Percentiles rank a stretch among this genome's conserved stretches.
Conservation (phyloP, 1,140 invertebrate species). For the Bradynema listronoti region DNA sequence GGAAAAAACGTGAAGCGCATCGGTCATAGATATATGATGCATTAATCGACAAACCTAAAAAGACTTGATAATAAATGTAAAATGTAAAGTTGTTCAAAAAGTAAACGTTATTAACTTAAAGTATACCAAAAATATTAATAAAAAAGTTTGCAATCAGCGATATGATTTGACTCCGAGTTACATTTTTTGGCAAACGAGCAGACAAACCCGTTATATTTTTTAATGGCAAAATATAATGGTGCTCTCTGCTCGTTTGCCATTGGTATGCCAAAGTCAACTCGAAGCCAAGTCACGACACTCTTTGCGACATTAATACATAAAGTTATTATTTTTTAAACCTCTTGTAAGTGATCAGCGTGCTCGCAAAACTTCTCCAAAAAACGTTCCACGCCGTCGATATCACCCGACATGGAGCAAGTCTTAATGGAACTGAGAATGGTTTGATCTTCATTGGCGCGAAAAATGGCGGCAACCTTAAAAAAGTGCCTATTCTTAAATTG, state of each 20-base stretch:
- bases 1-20: conserved; percentile 84
- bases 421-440: conserved; percentile 73
- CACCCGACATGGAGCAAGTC: conserved; percentile 71
- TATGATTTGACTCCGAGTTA: too few species aligned
- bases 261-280: too few species aligned
- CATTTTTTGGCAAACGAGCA: too few species aligned
- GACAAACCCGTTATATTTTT: too few species aligned
- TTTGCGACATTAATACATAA: conserved; percentile 8
- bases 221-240: too few species aligned
- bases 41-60: conserved; percentile 84
- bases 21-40: conserved; percentile 84
- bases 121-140: too few species aligned
- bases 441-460: conserved; percentile 66
- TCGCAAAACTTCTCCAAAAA: conserved; percentile 76
- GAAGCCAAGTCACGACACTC: too few species aligned
- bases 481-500: too few species aligned
- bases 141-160: too few species aligned
- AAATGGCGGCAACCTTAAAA: conserved; percentile 60
- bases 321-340: conserved; percentile 63
- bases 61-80: neutral
- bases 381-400: conserved; percentile 74
- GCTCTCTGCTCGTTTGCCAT: too few species aligned
- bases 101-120: too few species aligned
- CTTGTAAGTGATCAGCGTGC: conserved; percentile 81
- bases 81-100: neutral